phyloP scores from a whole-genome alignment of 2,113 vertebrate genomes.

The Isichthys henryi region DNA sequence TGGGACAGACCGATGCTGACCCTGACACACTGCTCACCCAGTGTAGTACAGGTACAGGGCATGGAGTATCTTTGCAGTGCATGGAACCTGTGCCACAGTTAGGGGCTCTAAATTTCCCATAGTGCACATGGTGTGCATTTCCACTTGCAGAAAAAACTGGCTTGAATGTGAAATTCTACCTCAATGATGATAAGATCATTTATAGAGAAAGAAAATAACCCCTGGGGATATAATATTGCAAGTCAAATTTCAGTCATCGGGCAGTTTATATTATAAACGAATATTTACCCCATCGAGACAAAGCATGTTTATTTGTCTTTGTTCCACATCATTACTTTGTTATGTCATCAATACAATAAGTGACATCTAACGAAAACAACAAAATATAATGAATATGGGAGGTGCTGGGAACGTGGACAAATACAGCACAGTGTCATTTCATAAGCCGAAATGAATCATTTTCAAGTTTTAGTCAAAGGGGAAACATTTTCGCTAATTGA shows the following conservation, averaged over 20 bases:
- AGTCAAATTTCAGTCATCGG: constrained; percentile 59
- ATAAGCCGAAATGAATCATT: constrained; percentile 36
- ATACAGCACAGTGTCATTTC: constrained; percentile 54
- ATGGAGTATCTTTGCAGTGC: not conserved
- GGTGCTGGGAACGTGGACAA: constrained; percentile 64
- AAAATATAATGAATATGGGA: constrained; percentile 71
- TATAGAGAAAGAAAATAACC: constrained; percentile 57
- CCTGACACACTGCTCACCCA: too few species aligned
- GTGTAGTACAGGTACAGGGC: not conserved
- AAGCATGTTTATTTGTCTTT: constrained; percentile 63
- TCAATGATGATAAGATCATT: constrained; percentile 58
- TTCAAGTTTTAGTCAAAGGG: not conserved
- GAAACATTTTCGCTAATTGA: not conserved
- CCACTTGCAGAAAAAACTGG: constrained; percentile 21
- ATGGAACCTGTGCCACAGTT: not conserved
- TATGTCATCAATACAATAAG: constrained; percentile 28
- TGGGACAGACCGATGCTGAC: too few species aligned
- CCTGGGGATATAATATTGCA: constrained; percentile 51
- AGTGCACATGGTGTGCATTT: not conserved
- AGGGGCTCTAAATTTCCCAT: not conserved
- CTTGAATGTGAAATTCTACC: constrained; percentile 28
- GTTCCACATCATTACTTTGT: constrained; percentile 72
- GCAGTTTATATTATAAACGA: constrained; percentile 66
- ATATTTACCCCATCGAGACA: constrained; percentile 59
- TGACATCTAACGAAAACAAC: constrained; percentile 67